These are phyloP conservation scores for Leptodirus hochenwartii DNA, from an alignment of 2,888 invertebrate genomes.

Conservation along the genomic window DNA sequence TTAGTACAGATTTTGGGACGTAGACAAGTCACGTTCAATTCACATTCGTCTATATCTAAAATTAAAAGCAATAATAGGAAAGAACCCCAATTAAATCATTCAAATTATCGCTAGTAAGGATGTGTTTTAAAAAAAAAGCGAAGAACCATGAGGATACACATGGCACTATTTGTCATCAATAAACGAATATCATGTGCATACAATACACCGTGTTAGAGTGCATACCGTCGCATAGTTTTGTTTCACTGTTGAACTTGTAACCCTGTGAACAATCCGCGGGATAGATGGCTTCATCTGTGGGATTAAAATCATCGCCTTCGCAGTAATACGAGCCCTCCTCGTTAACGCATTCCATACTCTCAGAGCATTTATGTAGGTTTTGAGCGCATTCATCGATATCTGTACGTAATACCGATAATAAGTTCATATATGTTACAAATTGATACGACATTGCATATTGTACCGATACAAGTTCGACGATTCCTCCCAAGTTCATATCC, in stretches of 20 bases:
- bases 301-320: constrained; percentile 18
- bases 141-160: too few species aligned
- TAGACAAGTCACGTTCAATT: constrained; percentile 21
- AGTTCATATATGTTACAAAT: neutral
- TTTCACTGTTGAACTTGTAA: constrained; percentile 34
- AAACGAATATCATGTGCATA: too few species aligned
- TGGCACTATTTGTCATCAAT: too few species aligned
- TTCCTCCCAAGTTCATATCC: constrained; percentile 51
- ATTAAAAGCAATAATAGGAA: too few species aligned
- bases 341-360: constrained; percentile 32
- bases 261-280: constrained; percentile 33
- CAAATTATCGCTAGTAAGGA: constrained; percentile 3
- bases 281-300: constrained; percentile 15
- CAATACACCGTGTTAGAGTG: too few species aligned
- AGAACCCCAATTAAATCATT: too few species aligned
- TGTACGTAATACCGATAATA: constrained; percentile 15
- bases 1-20: constrained; percentile 23
- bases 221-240: constrained; percentile 34
- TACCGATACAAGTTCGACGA: constrained; percentile 46
- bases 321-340: constrained; percentile 35
- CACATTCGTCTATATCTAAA: constrained; percentile 26
- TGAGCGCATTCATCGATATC: constrained; percentile 42
- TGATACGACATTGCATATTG: constrained; percentile 2
- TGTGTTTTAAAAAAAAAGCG: neutral
- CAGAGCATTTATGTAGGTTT: constrained; percentile 29